Conservation (phyloP, 2,113 vertebrate species). For the Dromaius novaehollandiae region DNA sequence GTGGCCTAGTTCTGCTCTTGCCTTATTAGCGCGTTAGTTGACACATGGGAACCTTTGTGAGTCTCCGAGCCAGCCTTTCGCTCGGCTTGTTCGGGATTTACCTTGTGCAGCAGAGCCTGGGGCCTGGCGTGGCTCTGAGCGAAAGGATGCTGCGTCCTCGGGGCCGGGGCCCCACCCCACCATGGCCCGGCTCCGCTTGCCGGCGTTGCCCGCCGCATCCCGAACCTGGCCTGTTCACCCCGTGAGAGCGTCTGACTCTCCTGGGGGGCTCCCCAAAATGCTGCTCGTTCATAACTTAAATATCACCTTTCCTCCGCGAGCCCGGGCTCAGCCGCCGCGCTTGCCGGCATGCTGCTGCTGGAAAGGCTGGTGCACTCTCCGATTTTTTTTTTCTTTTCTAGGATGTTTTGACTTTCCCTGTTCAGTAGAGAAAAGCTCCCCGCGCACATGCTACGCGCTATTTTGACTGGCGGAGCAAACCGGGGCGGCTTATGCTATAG, state of each 20-base stretch:
- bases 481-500: not conserved
- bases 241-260: not conserved
- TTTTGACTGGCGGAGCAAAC: not conserved
- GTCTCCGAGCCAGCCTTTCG: too few species aligned
- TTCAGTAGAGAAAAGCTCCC: conserved; percentile 19
- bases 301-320: not conserved
- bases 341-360: not conserved
- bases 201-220: not conserved
- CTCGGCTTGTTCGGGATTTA: too few species aligned
- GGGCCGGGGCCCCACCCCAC: too few species aligned
- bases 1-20: not conserved
- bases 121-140: too few species aligned
- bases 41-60: too few species aligned
- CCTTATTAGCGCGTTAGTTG: too few species aligned
- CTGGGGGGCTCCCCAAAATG: not conserved
- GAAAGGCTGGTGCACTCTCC: not conserved
- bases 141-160: too few species aligned
- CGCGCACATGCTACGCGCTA: not conserved
- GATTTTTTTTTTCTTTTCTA: not conserved
- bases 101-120: too few species aligned
- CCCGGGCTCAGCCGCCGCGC: not conserved
- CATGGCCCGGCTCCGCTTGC: too few species aligned
- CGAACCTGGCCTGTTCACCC: not conserved
- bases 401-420: conserved; percentile 51
- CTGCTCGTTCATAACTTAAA: not conserved